Evolutionary conservation across 2,797 vertebrate species (phyloP), one percentile per base, ranked within the genome.

Genomic region (Notoglanidium macrostoma): DNA sequence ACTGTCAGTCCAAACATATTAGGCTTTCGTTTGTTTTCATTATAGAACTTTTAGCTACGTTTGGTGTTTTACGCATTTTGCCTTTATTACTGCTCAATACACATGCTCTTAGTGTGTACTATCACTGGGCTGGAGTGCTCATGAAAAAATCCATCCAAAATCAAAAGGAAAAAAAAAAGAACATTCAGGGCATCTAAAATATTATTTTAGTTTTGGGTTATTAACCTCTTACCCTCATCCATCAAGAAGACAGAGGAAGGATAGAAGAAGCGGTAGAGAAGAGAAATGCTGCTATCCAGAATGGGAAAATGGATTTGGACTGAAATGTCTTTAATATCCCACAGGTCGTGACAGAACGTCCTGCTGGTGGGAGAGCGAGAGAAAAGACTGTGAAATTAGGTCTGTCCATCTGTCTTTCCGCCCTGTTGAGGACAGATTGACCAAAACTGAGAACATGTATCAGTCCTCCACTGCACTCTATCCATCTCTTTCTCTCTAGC

Each of bases 201-300:
- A 86, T 80, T 80, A 86, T 82, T 82, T 59, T 35, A 82, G 67
- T 86, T 86, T 82, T 61, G 77, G 68, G 68, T 76, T 87, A 61
- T 74, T 35, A 54, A 74, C 78, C 79, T 82, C 49, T 86, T 46
- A 57, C 21, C 68, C 68, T 86, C 68, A 82, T 83, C 86, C 44
- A 80, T 76, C 68, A 77, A 65, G 21, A 17, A 29, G 32, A 80
- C 54, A 46, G 29, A 68, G 70, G 74, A 68, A 55, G 35, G 80
- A 68, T 32, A 57, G 91, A 91, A 89, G 91, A 91, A 91, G 88
- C 86, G 90, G 88, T 81, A 89, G 81, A 90, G 88, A 85, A 79
- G 87, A 73, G 78, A 85, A 88, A 88, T 74, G 83, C 46, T 65
- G 59, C 49, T 70, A 77, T 65, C 40, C 78, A 40, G 61, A 77